These are phyloP conservation scores for Oncorhynchus kisutch DNA, from an alignment of 2,113 vertebrate genomes.

Conservation along the genomic window DNA sequence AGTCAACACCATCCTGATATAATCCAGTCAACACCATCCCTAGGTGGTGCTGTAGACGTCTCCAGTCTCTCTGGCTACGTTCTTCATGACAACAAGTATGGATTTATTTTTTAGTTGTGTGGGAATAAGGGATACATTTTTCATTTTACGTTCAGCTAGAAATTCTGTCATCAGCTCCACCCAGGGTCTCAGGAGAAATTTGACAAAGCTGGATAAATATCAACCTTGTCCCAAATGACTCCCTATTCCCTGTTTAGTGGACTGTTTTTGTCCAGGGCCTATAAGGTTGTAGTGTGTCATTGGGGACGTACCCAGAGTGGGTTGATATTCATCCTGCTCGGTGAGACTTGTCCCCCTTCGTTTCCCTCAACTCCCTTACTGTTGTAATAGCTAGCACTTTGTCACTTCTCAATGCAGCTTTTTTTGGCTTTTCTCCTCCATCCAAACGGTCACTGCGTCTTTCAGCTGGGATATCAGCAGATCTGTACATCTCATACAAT, in stretches of 20 bases:
- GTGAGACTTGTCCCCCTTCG: neutral
- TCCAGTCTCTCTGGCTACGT: slow-evolving; percentile 1
- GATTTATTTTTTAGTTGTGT: neutral
- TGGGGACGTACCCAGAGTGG: too few relatives aligned
- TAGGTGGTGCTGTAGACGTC: neutral
- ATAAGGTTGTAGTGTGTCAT: too few relatives aligned
- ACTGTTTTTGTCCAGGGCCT: too few relatives aligned
- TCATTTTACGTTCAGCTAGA: neutral
- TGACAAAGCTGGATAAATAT: neutral
- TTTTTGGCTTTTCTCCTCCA: neutral
- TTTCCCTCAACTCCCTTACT: neutral
- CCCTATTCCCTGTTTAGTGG: neutral
- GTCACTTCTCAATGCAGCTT: neutral
- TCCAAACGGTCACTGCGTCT: neutral
- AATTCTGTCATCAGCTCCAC: slow-evolving; percentile 22
- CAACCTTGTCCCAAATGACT: neutral
- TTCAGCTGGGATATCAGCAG: neutral
- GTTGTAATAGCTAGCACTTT: neutral
- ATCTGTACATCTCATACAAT: neutral
- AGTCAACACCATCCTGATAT: neutral
- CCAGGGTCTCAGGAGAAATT: slow-evolving; percentile 10
- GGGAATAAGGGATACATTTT: neutral
- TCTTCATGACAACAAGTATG: neutral
- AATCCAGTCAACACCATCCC: neutral
- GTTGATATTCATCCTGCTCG: too few relatives aligned